These are phyloP conservation scores for Lacanobia oleracea DNA, from an alignment of 2,888 invertebrate genomes.

Conservation along the genomic window DNA sequence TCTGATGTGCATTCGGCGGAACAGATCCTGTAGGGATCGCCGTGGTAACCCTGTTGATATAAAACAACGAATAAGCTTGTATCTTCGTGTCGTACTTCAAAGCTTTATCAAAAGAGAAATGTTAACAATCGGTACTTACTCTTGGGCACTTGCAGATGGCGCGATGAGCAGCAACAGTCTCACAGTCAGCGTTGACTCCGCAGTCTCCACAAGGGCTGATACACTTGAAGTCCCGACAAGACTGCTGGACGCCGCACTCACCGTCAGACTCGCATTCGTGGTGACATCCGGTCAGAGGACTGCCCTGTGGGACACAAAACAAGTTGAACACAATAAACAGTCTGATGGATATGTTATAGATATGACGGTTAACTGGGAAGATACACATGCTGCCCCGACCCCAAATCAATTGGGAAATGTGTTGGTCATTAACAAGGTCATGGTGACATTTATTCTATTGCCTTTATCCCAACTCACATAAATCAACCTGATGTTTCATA, in stretches of 20 bases:
- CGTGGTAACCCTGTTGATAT: constrained; percentile 92
- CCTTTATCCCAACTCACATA: no score
- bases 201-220: constrained; percentile 94
- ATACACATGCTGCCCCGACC: no score
- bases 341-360: not conserved
- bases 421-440: no score
- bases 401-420: no score
- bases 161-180: constrained; percentile 93
- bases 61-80: not conserved
- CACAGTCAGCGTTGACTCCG: constrained; percentile 95
- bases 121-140: constrained; percentile 79
- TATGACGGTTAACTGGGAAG: not conserved
- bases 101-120: not conserved
- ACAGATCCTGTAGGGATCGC: constrained; percentile 94
- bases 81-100: not conserved
- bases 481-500: not conserved
- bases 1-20: constrained; percentile 95
- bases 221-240: constrained; percentile 94
- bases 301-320: constrained; percentile 88
- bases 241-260: constrained; percentile 93
- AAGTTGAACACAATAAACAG: not conserved
- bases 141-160: constrained; percentile 95
- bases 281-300: constrained; percentile 94
- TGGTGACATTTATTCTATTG: no score
- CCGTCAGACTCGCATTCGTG: constrained; percentile 95